Evolutionary conservation across 2,797 vertebrate genomes (phyloP).

Genomic region (Leucoraja ocellata): DNA sequence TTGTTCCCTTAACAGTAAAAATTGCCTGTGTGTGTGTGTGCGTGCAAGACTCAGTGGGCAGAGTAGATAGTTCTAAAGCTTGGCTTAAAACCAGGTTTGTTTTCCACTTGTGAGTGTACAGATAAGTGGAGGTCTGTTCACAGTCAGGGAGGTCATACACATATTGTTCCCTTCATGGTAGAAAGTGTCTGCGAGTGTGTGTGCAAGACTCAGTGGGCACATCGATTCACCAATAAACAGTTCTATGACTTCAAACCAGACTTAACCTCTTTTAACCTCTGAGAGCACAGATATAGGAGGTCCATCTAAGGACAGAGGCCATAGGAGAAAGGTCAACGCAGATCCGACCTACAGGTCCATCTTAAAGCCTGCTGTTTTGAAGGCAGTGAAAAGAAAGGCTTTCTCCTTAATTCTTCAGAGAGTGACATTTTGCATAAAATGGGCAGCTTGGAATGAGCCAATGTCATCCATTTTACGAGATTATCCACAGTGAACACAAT

Average conservation of each 20-base stretch:
- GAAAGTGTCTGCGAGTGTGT: background rate
- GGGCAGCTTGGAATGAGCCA: background rate
- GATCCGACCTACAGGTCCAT: background rate
- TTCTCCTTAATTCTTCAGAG: background rate
- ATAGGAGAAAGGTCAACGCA: background rate
- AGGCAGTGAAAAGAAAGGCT: background rate
- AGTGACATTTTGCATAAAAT: background rate
- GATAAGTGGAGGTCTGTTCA: background rate
- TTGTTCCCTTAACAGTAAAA: conserved; percentile 26
- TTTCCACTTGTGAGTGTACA: background rate
- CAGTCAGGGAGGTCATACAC: background rate
- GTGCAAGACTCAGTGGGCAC: background rate
- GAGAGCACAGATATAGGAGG: background rate
- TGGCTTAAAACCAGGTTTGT: background rate
- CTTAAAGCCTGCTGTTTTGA: background rate
- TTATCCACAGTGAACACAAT: too few species aligned
- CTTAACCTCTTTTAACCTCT: background rate
- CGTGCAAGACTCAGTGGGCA: background rate
- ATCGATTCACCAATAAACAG: background rate
- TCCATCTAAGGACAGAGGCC: background rate
- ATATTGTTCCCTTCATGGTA: background rate
- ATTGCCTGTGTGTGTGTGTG: too few species aligned
- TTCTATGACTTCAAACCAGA: conserved; percentile 1
- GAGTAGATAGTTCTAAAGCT: background rate
- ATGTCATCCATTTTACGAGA: too few species aligned